phyloP scores from a whole-genome alignment of 2,113 vertebrate species.

The Mobula hypostoma region DNA sequence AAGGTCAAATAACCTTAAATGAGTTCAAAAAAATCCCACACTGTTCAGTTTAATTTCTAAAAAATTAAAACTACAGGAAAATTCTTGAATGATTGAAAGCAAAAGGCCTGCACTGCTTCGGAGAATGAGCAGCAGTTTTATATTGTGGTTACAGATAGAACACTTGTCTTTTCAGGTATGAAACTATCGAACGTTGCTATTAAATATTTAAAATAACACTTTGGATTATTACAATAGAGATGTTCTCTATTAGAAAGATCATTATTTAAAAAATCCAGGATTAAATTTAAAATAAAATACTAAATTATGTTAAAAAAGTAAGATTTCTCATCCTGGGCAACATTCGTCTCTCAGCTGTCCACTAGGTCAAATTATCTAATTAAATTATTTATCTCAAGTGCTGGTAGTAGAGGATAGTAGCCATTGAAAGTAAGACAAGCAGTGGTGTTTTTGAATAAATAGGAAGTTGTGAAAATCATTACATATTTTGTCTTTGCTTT shows the following conservation, averaged over 20 bases:
- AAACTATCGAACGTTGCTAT: background rate
- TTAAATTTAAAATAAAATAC: background rate
- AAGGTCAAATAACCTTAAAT: background rate
- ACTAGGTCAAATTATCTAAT: background rate
- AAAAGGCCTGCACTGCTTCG: background rate
- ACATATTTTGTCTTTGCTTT: background rate
- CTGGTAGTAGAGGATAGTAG: background rate
- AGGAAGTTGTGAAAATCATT: background rate
- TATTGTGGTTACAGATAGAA: background rate
- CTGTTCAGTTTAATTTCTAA: background rate
- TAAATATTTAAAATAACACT: background rate
- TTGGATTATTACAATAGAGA: background rate
- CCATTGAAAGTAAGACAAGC: background rate
- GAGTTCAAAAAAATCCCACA: background rate
- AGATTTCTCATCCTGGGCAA: background rate
- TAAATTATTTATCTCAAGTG: background rate
- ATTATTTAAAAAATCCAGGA: background rate
- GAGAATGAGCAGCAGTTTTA: background rate
- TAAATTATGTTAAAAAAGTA: background rate
- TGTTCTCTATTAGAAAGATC: background rate
- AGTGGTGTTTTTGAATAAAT: background rate
- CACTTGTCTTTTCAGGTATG: background rate
- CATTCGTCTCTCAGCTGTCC: background rate
- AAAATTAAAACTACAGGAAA: background rate
- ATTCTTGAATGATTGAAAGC: background rate